A percentile compares a stretch with the other conserved stretches of the same genome.
Evolutionary conservation across 1,140 invertebrate genomes (phyloP).

Genomic region (Mycetomoellerius zeteki): DNA sequence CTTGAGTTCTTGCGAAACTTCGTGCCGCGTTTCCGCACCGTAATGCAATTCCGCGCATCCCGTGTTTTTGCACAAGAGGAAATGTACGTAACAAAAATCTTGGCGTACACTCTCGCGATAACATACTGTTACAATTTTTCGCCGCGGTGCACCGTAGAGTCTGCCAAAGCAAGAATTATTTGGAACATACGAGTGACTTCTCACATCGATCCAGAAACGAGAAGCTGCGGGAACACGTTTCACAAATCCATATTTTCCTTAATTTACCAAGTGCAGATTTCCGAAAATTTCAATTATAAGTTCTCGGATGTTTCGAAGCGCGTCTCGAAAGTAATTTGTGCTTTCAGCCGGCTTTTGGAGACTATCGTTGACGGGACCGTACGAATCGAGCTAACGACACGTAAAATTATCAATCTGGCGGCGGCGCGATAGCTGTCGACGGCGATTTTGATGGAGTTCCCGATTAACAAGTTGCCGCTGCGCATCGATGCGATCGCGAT

Average conservation of each 20-base stretch:
- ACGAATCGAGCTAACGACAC: constrained; percentile 51
- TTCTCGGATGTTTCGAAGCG: background rate
- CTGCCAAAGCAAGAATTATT: constrained; percentile 3
- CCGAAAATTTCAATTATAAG: background rate
- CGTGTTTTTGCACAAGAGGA: constrained; percentile 24
- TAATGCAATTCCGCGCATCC: constrained; percentile 47
- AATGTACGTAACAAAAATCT: constrained; percentile 39
- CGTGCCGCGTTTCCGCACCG: constrained; percentile 17
- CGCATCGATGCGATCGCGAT: constrained; percentile 42
- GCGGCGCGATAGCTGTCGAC: constrained; percentile 12
- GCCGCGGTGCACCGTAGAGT: background rate
- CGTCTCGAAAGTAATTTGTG: constrained; percentile 12
- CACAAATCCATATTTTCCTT: background rate
- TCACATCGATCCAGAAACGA: background rate
- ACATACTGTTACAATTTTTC: constrained; percentile 53
- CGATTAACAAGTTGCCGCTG: constrained; percentile 48
- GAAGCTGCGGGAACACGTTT: background rate
- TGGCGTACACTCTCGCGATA: background rate
- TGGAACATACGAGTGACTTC: background rate
- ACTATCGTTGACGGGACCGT: background rate
- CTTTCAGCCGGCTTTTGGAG: constrained; percentile 15
- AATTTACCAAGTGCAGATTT: constrained; percentile 3
- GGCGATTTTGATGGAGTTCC: constrained; percentile 31
- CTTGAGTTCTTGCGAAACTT: constrained; percentile 46
- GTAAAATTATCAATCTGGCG: constrained; percentile 58